These are phyloP conservation scores for Ormyrus nitidulus DNA, from an alignment of 2,888 invertebrate species.

Conservation along the genomic window DNA sequence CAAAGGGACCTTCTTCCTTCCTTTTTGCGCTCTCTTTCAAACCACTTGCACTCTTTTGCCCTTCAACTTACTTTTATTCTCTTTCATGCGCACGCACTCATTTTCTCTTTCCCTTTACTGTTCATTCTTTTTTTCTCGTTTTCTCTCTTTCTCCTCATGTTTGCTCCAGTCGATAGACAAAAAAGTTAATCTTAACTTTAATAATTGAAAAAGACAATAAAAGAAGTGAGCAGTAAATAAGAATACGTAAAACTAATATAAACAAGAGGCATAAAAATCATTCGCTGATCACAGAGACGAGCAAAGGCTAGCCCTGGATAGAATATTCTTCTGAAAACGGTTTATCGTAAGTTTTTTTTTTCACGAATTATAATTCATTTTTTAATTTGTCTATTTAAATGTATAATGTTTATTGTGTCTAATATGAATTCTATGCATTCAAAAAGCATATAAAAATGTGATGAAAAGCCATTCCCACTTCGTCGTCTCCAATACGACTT, in stretches of 20 bases:
- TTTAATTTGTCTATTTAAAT: not conserved
- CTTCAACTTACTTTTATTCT: conserved; percentile 10
- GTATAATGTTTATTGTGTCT: no score
- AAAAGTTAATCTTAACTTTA: not conserved
- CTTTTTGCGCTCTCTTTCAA: conserved; percentile 24
- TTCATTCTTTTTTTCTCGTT: conserved; percentile 13
- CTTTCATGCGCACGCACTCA: conserved; percentile 1
- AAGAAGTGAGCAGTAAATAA: conserved; percentile 23
- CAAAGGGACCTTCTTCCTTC: conserved; percentile 62
- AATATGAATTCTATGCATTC: no score
- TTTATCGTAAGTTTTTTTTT: not conserved
- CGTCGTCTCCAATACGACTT: conserved; percentile 37
- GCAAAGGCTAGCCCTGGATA: conserved; percentile 28
- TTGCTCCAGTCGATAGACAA: not conserved
- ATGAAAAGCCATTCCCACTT: not conserved
- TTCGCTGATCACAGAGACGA: conserved; percentile 58
- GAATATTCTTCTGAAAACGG: conserved; percentile 33
- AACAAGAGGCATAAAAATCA: conserved; percentile 53
- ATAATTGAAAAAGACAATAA: not conserved
- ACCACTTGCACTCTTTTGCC: conserved; percentile 2
- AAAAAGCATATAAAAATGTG: not conserved
- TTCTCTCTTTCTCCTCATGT: not conserved
- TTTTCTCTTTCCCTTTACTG: conserved; percentile 21
- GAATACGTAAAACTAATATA: conserved; percentile 28
- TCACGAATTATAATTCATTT: not conserved